Evolutionary conservation across 2,797 vertebrate genomes (phyloP).

Genomic region (Sylvia borin): DNA sequence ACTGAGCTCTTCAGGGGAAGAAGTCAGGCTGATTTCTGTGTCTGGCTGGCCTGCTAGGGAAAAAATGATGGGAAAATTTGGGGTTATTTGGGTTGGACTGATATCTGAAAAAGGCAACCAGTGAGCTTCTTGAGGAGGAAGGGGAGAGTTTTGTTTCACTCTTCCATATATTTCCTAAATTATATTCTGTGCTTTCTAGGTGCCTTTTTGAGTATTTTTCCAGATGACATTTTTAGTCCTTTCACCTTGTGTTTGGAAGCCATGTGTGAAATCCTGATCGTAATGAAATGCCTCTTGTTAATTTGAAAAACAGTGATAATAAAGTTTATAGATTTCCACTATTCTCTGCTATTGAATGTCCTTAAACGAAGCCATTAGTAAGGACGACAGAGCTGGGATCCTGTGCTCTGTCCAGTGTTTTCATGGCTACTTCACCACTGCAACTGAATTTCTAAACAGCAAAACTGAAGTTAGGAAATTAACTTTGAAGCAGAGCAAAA

Average conservation of each 20-base stretch:
- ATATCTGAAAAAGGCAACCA: background rate
- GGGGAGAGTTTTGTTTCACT: background rate
- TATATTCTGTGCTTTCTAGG: background rate
- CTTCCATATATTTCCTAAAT: background rate
- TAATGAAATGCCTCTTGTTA: background rate
- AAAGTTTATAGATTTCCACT: constrained; percentile 7
- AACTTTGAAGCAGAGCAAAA: background rate
- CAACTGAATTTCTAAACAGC: background rate
- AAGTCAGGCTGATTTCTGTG: background rate
- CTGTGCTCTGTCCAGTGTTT: background rate
- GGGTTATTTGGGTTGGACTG: background rate
- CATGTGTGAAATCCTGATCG: background rate
- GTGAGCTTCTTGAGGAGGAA: background rate
- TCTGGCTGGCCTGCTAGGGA: background rate
- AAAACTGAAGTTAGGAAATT: background rate
- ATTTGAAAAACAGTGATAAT: background rate
- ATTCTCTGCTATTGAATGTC: background rate
- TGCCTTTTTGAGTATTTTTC: background rate
- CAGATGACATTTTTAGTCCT: background rate
- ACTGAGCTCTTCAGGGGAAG: background rate
- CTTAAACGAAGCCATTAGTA: constrained; percentile 29
- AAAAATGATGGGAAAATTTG: background rate
- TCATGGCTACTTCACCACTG: background rate
- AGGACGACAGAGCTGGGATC: background rate
- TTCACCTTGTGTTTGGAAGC: background rate